Evolutionary conservation across 2,113 vertebrate species (phyloP), one percentile per base, ranked within the genome.

Genomic region (Tautogolabrus adspersus): DNA sequence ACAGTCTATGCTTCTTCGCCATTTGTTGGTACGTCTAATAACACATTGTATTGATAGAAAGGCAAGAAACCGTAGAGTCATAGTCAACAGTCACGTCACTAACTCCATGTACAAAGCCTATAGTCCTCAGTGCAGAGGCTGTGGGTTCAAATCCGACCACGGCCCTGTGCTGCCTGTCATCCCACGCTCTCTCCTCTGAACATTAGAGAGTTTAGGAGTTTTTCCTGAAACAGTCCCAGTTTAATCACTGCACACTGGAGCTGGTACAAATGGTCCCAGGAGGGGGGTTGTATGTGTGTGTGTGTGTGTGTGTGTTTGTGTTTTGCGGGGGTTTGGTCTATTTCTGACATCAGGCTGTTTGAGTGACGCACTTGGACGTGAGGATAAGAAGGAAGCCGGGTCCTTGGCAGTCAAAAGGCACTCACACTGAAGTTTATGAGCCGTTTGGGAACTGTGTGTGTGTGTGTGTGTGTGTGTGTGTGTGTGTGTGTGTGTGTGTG

Each of bases 291-390:
- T 66, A 59, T 38, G 77, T 47, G 13, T 46, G 44, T 46, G 76
- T 34, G 52, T 1, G 16, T 54, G 52, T n/a, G n/a, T n/a, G n/a
- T n/a, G n/a, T n/a, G n/a, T n/a, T n/a, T 64, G 51, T 60, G 63
- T 34, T 71, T 23, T 18, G 66, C 76, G 46, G 58, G 18, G 62
- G 52, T 49, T 30, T 67, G 60, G 30, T 71, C 85, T 82, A 82
- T 86, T 90, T 77, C 70, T 84, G 78, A 88, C 76, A 67, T 59
- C 56, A 55, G 37, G 51, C 56, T 54, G 34, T 11, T 23, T 30
- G 63, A 22, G 70, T 81, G 78, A 82, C 66, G 79, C 79, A 86
- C 60, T 38, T 47, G 19, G 66, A 79, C 47, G 59, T 55, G 38
- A 40, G 72, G 46, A 55, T 56, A 69, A 75, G 73, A 44, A 83